Evolutionary conservation across 30 jellyfish, hydroid and myxozoan genomes (phyloP), one percentile per base, ranked within the genome.

Genomic region (Clytia hemisphaerica): DNA sequence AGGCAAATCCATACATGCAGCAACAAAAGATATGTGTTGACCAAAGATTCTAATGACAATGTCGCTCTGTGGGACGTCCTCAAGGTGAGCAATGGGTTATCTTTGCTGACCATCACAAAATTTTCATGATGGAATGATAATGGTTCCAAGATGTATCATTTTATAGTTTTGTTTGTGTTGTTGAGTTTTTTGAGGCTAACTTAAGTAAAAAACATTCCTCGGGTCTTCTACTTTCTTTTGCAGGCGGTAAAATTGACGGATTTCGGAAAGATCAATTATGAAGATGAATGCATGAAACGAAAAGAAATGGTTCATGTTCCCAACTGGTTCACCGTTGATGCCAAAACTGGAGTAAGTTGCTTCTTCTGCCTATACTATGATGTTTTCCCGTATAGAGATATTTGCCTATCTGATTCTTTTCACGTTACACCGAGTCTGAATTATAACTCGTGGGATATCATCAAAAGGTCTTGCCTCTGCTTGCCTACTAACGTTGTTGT

Each of bases 321-420:
- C 16, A 86, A 86, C 67, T 86, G 96, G 96, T 86, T 86, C 36
- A 19, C 92, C 30, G 94, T 77, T 18, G 96, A 86, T 78, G 85
- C 86, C 37, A 86, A 78, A 61, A 86, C 96, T 2, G 96, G 96
- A 58, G 96, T 86, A 73, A 2, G 89, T 62, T 44, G 1, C n/a
- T 38, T 14, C 27, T 32, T 35, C 19, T 64, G n/a, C n/a, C n/a
- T n/a, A n/a, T n/a, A n/a, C n/a, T n/a, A n/a, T n/a, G 14, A 9
- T 9, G 53, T 12, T 12, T 42, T 42, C 53, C 53, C 53, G 15
- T 42, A 42, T 42, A n/a, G n/a, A n/a, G n/a, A n/a, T n/a, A n/a
- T n/a, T n/a, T n/a, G n/a, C n/a, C n/a, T n/a, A n/a, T n/a, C n/a
- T n/a, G n/a, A n/a, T n/a, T n/a, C n/a, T n/a, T n/a, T n/a, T n/a